phyloP scores from a whole-genome alignment of 2,888 invertebrate species.

The Drosophila sordidula region DNA sequence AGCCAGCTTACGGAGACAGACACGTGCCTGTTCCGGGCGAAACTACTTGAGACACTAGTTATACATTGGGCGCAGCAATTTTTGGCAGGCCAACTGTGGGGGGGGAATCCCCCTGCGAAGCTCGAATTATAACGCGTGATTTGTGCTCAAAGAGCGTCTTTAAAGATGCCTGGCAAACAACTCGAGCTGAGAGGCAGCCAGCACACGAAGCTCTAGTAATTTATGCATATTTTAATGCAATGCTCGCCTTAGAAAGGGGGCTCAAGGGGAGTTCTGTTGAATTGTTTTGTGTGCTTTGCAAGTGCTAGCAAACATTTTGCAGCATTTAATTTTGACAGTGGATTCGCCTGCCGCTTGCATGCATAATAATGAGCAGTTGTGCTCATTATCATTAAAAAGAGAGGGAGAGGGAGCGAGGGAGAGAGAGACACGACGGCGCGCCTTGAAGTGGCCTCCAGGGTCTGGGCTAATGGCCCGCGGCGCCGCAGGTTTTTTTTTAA shows the following conservation, averaged over 20 bases:
- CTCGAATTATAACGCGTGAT: slow-evolving; percentile 51
- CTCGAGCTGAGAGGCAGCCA: slow-evolving; percentile 20
- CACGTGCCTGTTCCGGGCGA: slow-evolving; percentile 53
- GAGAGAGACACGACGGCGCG: slow-evolving; percentile 27
- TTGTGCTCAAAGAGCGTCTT: slow-evolving; percentile 44
- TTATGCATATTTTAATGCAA: slow-evolving; percentile 62
- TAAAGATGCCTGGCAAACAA: slow-evolving; percentile 56
- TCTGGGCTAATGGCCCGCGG: slow-evolving; percentile 73
- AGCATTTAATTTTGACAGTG: slow-evolving; percentile 67
- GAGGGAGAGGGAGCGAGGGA: neutral
- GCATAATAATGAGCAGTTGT: slow-evolving; percentile 71
- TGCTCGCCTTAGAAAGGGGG: neutral
- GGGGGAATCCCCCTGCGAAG: neutral
- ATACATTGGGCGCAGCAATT: slow-evolving; percentile 9
- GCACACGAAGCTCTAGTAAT: slow-evolving; percentile 42
- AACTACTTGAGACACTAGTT: slow-evolving; percentile 58
- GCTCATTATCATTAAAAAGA: slow-evolving; percentile 72
- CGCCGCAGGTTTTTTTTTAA: slow-evolving; percentile 48
- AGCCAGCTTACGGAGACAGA: slow-evolving; percentile 34
- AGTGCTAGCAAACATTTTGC: slow-evolving; percentile 65
- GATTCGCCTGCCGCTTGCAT: slow-evolving; percentile 32
- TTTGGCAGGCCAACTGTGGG: neutral
- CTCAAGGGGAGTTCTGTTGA: neutral
- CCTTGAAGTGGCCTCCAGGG: slow-evolving; percentile 72
- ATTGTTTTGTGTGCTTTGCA: slow-evolving; percentile 2